Conservation (phyloP, 2,797 vertebrate genomes). For the Pagetopsis macropterus region DNA sequence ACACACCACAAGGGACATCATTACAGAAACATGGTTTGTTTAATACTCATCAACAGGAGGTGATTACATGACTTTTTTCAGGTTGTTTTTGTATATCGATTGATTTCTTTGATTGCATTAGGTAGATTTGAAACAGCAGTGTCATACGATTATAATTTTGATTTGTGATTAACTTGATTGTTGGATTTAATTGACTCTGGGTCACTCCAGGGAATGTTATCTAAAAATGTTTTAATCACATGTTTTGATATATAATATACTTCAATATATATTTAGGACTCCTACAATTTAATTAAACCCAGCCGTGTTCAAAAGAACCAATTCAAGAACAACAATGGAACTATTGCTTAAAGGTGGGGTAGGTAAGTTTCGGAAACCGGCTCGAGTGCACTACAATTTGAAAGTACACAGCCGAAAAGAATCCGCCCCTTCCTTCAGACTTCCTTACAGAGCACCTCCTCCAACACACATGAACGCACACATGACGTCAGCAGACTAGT, state of each 20-base stretch:
- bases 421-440: no score
- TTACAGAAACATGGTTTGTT: constrained; percentile 11
- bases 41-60: constrained; percentile 2
- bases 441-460: no score
- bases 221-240: neutral
- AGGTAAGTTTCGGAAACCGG: no score
- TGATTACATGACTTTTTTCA: neutral
- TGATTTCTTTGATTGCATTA: constrained; percentile 46
- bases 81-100: constrained; percentile 15
- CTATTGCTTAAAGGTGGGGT: neutral
- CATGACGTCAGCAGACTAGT: no score
- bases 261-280: no score
- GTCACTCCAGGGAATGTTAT: neutral
- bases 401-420: no score
- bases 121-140: constrained; percentile 14
- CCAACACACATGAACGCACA: no score
- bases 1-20: neutral
- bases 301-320: neutral
- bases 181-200: neutral
- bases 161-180: no score
- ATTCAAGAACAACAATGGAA: neutral
- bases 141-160: no score
- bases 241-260: neutral
- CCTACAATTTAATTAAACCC: neutral
- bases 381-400: no score